Evolutionary conservation across 2,113 vertebrate genomes (phyloP), one percentile per base, ranked within the genome.

Genomic region (Motacilla tschutschensis): DNA sequence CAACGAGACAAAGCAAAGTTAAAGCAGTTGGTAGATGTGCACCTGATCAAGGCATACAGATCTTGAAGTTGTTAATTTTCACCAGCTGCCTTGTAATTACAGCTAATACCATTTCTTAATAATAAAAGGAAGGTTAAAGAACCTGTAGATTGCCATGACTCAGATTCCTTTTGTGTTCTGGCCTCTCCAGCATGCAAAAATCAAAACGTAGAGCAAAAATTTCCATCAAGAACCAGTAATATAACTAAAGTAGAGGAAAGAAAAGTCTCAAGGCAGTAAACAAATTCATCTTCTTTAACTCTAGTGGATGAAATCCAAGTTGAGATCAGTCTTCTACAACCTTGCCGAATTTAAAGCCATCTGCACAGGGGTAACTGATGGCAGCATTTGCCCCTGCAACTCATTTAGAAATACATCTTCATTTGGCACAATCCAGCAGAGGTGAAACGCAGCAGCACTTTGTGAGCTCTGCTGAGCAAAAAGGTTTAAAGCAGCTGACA

Each of bases 401-500:
- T 86, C 74, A 40, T 44, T 82, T 84, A 62, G 89, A 93, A 93
- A 92, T 88, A 70, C 8, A 55, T 90, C 92, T 95, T 93, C 64
- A 78, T 93, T 76, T 93, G 71, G 70, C 58, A 87, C 44, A 64
- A 60, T 55, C 36, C 71, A 75, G 72, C 21, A 43, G 59, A 91
- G 54, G 89, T 63, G 73, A 92, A 94, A 96, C 63, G 33, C 44
- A 72, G 57, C 64, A 89, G 69, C 65, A 67, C 73, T 94, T 84
- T 94, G 59, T 62, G 80, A 90, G 79, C 84, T 94, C 91, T 93
- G 92, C 87, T 14, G 83, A 89, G 89, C 93, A 92, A 86, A 94
- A 96, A 90, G 90, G 64, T 93, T 96, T 92, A 77, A 95, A 90
- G 90, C 59, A 66, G 85, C 83, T 87, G 93, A 79, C 76, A 86